Conservation (phyloP, 2,888 invertebrate genomes). For the Zeuzera pyrina region DNA sequence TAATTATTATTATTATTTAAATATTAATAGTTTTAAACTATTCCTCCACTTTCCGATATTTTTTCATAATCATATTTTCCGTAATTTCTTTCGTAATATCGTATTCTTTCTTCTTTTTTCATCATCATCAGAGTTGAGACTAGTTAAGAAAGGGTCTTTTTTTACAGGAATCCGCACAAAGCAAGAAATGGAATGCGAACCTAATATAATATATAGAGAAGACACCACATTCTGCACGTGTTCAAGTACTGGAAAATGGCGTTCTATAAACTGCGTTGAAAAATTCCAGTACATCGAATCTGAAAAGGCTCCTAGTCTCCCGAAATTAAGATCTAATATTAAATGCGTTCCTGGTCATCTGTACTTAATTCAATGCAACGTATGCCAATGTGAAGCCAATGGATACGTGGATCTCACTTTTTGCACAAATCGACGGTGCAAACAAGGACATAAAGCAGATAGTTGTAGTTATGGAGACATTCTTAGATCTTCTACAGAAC, state of each 20-base stretch:
- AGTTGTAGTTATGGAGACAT: constrained; percentile 31
- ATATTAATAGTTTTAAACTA: no score
- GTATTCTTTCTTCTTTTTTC: no score
- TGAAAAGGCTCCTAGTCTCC: constrained; percentile 7
- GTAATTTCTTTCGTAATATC: no score
- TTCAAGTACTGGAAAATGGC: constrained; percentile 28
- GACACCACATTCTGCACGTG: constrained; percentile 31
- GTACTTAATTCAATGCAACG: constrained; percentile 36
- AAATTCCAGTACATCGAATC: constrained; percentile 21
- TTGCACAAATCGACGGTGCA: constrained; percentile 35
- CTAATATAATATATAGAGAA: constrained; percentile 23
- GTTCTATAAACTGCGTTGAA: constrained; percentile 26
- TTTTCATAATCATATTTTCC: no score
- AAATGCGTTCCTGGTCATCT: constrained; percentile 24
- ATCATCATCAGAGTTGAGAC: no score
- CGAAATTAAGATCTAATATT: constrained; percentile 21
- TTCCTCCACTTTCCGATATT: no score
- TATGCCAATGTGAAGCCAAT: constrained; percentile 29
- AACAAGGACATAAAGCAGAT: constrained; percentile 24
- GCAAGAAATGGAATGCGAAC: constrained; percentile 23
- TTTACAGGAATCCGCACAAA: no score
- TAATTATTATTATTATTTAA: no score
- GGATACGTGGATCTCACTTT: constrained; percentile 19
- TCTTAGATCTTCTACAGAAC: constrained; percentile 22
- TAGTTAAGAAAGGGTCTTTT: neutral